These are phyloP conservation scores for Hapalemur alaotrensis DNA, from an alignment of 2,797 vertebrate species.

Conservation along the genomic window DNA sequence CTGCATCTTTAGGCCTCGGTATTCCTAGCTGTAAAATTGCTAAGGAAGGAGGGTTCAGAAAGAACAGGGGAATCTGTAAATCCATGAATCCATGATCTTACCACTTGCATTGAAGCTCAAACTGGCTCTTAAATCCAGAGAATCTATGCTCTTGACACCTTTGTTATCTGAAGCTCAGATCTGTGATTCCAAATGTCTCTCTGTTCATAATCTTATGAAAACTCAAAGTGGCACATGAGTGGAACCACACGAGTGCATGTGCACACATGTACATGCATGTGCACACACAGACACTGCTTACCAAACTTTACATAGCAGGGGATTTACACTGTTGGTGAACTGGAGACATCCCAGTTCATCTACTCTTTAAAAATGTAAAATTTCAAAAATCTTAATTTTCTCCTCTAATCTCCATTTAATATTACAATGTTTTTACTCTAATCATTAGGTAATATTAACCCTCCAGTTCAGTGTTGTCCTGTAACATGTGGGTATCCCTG, in stretches of 20 bases:
- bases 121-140: background rate
- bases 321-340: background rate
- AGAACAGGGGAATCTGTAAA: background rate
- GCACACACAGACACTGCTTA: background rate
- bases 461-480: background rate
- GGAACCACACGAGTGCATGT: no score
- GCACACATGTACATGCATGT: no score
- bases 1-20: background rate
- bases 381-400: background rate
- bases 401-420: background rate
- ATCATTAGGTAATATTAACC: background rate
- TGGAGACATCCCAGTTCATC: background rate
- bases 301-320: background rate
- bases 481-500: fast-evolving
- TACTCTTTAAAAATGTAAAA: background rate
- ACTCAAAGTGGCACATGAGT: background rate
- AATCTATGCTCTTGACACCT: background rate
- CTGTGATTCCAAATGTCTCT: background rate
- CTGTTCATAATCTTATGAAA: background rate
- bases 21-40: background rate
- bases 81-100: background rate
- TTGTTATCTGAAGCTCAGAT: background rate
- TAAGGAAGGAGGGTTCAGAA: background rate
- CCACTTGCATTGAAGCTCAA: background rate
- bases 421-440: background rate